Evolutionary conservation across 2,113 vertebrate genomes (phyloP).

Genomic region (Tenrec ecaudatus): DNA sequence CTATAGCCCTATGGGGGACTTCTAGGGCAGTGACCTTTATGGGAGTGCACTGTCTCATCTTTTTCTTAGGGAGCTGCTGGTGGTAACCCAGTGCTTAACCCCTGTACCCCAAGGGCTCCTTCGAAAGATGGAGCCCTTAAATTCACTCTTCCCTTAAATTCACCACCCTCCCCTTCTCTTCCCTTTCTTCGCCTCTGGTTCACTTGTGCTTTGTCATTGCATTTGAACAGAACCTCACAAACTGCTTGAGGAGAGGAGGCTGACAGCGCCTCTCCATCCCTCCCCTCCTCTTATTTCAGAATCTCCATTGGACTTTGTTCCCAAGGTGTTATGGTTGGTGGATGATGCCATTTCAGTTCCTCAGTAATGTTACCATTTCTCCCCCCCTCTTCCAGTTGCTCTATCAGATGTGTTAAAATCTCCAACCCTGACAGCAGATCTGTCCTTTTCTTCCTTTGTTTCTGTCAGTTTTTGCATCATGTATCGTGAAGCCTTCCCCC

Average conservation of each 20-base stretch:
- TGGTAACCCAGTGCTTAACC: neutral
- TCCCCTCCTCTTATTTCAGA: constrained; percentile 14
- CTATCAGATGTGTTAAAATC: neutral
- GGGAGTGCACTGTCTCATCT: neutral
- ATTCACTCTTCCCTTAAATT: neutral
- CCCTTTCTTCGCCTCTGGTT: neutral
- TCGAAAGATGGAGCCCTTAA: neutral
- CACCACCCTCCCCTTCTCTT: neutral
- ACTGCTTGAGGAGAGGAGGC: constrained; percentile 10
- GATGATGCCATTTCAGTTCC: constrained; percentile 25
- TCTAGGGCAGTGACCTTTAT: neutral
- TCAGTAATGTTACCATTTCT: neutral
- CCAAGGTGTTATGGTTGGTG: neutral
- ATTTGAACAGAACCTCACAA: neutral
- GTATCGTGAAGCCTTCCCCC: neutral
- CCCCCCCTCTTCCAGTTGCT: neutral
- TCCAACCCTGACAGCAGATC: neutral
- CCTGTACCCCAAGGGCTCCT: neutral
- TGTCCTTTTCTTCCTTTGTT: neutral
- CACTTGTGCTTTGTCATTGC: neutral
- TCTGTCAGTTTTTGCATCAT: neutral
- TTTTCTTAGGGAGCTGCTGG: neutral
- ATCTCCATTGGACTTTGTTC: constrained; percentile 24
- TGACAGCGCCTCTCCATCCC: neutral
- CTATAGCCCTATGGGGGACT: neutral